phyloP scores from a whole-genome alignment of 2,797 vertebrate species.

The Pelobates cultripes region DNA sequence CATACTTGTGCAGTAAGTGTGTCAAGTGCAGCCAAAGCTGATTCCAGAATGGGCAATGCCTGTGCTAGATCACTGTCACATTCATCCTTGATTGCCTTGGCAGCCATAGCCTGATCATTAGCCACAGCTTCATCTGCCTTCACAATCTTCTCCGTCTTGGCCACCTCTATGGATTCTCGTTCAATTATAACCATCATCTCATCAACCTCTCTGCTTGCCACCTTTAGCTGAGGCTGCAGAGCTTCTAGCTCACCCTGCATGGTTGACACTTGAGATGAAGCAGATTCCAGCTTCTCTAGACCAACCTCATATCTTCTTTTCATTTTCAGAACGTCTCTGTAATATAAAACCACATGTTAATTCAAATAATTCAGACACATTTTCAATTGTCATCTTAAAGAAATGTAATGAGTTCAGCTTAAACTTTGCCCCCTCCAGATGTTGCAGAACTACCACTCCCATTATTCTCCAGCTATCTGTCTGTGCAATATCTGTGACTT shows the following conservation, averaged over 20 bases:
- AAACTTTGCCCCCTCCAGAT: too few relatives aligned
- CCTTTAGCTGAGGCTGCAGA: constrained; percentile 83
- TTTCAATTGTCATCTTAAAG: neutral
- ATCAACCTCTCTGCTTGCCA: constrained; percentile 85
- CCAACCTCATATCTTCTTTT: constrained; percentile 87
- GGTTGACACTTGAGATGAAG: constrained; percentile 80
- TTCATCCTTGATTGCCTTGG: constrained; percentile 91
- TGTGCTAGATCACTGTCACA: constrained; percentile 87
- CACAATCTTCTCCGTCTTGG: constrained; percentile 85
- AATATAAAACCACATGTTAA: constrained; percentile 1
- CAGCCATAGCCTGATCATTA: constrained; percentile 85
- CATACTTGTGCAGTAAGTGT: constrained; percentile 85
- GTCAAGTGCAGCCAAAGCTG: constrained; percentile 82
- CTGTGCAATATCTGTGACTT: too few relatives aligned
- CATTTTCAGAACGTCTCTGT: constrained; percentile 85
- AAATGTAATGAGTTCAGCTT: too few relatives aligned
- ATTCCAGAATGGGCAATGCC: constrained; percentile 84
- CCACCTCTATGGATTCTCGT: constrained; percentile 85
- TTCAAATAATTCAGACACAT: neutral
- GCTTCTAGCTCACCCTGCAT: constrained; percentile 88
- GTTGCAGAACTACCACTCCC: too few relatives aligned
- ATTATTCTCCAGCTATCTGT: too few relatives aligned
- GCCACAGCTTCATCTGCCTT: constrained; percentile 83
- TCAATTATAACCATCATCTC: constrained; percentile 86
- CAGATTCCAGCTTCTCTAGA: constrained; percentile 86